These are phyloP conservation scores for Clunio marinus DNA, from an alignment of 2,888 invertebrate genomes.

Conservation along the genomic window DNA sequence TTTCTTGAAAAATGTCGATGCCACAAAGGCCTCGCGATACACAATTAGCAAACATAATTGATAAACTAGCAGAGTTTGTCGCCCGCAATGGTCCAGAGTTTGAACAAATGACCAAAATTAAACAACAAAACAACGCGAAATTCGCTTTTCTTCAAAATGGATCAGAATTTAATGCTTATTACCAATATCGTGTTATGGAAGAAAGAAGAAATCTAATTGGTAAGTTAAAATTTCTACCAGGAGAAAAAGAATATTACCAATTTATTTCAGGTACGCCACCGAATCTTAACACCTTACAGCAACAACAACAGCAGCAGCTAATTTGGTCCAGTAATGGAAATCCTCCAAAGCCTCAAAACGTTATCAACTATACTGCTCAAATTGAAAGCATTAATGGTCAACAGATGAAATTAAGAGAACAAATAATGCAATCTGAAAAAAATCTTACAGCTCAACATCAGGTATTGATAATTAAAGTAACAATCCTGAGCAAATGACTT, in stretches of 20 bases:
- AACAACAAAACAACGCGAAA: conserved; percentile 96
- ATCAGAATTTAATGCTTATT: conserved; percentile 92
- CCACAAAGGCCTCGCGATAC: conserved; percentile 60
- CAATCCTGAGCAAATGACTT: background rate
- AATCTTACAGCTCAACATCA: conserved; percentile 95
- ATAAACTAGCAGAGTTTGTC: conserved; percentile 97
- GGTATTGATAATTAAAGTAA: conserved; percentile 56
- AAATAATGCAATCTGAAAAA: conserved; percentile 92
- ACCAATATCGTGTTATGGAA: conserved; percentile 91
- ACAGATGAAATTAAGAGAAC: conserved; percentile 79
- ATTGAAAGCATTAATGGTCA: conserved; percentile 66
- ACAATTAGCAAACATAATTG: conserved; percentile 94
- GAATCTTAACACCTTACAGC: conserved; percentile 49
- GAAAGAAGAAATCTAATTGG: conserved; percentile 60
- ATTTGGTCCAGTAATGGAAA: conserved; percentile 42
- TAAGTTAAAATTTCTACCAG: conserved; percentile 4
- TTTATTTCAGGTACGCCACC: conserved; percentile 18
- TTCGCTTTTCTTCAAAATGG: conserved; percentile 91
- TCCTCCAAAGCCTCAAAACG: background rate
- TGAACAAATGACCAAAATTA: conserved; percentile 97
- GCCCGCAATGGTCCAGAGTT: conserved; percentile 99
- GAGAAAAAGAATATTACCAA: background rate
- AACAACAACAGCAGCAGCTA: conserved; percentile 45
- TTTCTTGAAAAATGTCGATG: conserved; percentile 43
- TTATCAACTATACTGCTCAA: conserved; percentile 45